These are phyloP conservation scores for Spodoptera litura DNA, from an alignment of 1,140 invertebrate species.

Conservation along the genomic window DNA sequence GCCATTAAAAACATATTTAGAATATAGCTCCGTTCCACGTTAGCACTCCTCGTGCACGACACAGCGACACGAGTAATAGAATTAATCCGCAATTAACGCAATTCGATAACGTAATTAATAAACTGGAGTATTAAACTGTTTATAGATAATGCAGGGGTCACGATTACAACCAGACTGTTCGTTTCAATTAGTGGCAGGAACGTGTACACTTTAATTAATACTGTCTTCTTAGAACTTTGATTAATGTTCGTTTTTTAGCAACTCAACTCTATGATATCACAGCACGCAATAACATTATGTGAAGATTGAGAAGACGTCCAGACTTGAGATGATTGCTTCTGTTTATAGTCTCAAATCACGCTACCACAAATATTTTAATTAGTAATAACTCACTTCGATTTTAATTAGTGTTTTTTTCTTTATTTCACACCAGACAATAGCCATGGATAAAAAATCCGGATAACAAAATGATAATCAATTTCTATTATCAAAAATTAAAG, in stretches of 20 bases:
- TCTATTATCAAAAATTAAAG: constrained; percentile 1
- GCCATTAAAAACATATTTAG: no score
- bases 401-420: constrained; percentile 1
- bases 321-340: constrained; percentile 1
- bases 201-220: constrained; percentile 32
- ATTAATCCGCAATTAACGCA: constrained; percentile 38
- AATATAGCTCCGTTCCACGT: neutral
- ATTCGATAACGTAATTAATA: constrained; percentile 37
- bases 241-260: constrained; percentile 21
- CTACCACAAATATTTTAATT: constrained; percentile 28
- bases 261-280: constrained; percentile 21
- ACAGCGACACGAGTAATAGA: constrained; percentile 34
- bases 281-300: constrained; percentile 2
- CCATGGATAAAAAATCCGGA: neutral
- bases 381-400: neutral
- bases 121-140: constrained; percentile 36
- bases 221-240: constrained; percentile 38
- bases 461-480: neutral
- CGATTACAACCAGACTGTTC: constrained; percentile 27
- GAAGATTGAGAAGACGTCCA: constrained; percentile 23
- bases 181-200: constrained; percentile 34
- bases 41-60: constrained; percentile 8
- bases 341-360: constrained; percentile 23
- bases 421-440: constrained; percentile 5
- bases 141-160: constrained; percentile 34